Evolutionary conservation across 1,140 invertebrate species (phyloP).

Genomic region (Drosophila tropicalis): DNA sequence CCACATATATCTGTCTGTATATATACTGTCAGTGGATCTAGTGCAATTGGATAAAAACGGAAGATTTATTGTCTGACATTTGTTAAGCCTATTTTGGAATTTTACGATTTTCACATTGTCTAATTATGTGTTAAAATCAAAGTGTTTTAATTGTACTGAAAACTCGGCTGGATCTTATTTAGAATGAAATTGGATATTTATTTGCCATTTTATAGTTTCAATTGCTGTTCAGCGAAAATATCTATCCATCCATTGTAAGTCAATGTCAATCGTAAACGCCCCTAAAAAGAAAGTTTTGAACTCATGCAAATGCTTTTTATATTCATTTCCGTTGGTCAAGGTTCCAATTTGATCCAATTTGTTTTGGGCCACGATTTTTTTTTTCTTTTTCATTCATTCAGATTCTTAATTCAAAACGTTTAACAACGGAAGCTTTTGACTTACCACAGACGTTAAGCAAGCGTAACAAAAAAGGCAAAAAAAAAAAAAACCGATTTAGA

Average conservation of each 20-base stretch:
- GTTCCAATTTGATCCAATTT: conserved; percentile 65
- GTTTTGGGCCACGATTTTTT: conserved; percentile 46
- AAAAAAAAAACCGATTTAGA: conserved; percentile 51
- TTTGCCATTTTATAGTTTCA: background rate
- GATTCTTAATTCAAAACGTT: conserved; percentile 75
- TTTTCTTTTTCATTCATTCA: conserved; percentile 47
- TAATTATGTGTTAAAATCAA: conserved; percentile 45
- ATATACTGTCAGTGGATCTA: conserved; percentile 11
- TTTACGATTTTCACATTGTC: conserved; percentile 29
- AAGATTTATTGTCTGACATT: conserved; percentile 71
- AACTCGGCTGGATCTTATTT: background rate
- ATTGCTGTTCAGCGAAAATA: background rate
- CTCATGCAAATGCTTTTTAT: conserved; percentile 33
- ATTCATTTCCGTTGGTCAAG: conserved; percentile 69
- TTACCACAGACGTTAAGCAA: conserved; percentile 34
- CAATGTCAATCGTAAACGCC: background rate
- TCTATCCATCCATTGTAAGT: background rate
- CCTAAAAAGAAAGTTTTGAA: conserved; percentile 66
- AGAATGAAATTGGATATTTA: background rate
- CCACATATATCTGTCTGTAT: background rate
- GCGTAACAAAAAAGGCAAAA: conserved; percentile 6
- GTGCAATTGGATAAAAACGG: conserved; percentile 32
- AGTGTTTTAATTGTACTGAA: conserved; percentile 36
- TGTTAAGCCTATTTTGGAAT: conserved; percentile 58
- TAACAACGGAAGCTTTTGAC: conserved; percentile 74